phyloP scores from a whole-genome alignment of 2,113 vertebrate species.

The Dipodomys spectabilis region DNA sequence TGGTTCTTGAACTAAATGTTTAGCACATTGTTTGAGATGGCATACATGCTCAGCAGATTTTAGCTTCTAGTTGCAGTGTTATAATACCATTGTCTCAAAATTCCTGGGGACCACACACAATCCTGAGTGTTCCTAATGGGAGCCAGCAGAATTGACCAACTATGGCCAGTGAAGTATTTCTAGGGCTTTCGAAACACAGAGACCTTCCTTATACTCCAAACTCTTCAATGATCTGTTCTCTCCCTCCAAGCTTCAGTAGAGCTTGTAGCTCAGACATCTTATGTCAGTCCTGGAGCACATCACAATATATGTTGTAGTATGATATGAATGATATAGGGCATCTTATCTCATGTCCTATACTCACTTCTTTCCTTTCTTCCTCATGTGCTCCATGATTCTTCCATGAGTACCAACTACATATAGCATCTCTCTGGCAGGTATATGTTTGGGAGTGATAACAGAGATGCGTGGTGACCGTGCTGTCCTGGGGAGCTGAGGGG shows the following conservation, averaged over 20 bases:
- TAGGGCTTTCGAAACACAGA: background rate
- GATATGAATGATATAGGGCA: background rate
- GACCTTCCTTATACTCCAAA: background rate
- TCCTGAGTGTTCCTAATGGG: rapidly evolving
- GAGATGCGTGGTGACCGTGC: background rate
- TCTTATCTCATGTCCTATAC: background rate
- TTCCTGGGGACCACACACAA: rapidly evolving
- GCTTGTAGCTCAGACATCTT: rapidly evolving
- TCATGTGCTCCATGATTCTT: background rate
- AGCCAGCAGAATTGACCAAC: background rate
- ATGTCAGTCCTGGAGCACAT: background rate
- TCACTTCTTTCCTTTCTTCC: background rate
- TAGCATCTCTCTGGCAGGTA: background rate
- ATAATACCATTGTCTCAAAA: background rate
- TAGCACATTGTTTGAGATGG: background rate
- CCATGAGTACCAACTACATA: no score
- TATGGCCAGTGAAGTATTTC: rapidly evolving
- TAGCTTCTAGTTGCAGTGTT: background rate
- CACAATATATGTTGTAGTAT: no score
- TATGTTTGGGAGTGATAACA: background rate
- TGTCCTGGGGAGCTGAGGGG: no score
- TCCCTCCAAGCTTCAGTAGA: background rate
- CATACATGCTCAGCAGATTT: background rate
- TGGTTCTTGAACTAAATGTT: background rate
- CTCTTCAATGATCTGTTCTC: background rate